These are phyloP conservation scores for Eueremaeus valkanovi DNA, from an alignment of 2,888 invertebrate genomes.

Conservation along the genomic window DNA sequence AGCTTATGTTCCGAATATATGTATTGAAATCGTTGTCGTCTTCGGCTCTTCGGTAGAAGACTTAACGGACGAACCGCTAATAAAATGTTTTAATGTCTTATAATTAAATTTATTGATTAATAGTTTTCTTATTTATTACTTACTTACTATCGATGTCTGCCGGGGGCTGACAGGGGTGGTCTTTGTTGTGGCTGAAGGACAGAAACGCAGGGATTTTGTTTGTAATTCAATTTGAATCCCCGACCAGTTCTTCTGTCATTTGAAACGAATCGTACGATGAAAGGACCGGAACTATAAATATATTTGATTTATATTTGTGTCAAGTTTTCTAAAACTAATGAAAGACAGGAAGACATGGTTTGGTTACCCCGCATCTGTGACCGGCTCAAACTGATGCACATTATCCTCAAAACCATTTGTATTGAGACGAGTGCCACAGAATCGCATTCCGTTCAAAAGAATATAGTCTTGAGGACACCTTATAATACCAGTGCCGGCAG, in stretches of 20 bases:
- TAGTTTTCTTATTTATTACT: too few relatives aligned
- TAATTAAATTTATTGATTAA: too few relatives aligned
- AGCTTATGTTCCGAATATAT: neutral
- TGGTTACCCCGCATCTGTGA: slow-evolving; percentile 40
- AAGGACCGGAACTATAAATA: slow-evolving; percentile 43
- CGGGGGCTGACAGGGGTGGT: neutral
- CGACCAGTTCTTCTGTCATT: slow-evolving; percentile 42
- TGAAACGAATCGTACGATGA: slow-evolving; percentile 44
- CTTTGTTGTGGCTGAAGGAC: neutral
- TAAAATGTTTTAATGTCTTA: too few relatives aligned
- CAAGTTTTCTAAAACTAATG: too few relatives aligned
- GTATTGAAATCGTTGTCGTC: neutral
- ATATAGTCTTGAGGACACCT: slow-evolving; percentile 45
- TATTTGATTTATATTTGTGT: neutral
- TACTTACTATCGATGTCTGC: slow-evolving; percentile 12
- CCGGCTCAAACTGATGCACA: slow-evolving; percentile 37
- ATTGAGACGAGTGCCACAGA: slow-evolving; percentile 46
- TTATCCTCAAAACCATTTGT: slow-evolving; percentile 34
- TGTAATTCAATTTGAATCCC: slow-evolving; percentile 46
- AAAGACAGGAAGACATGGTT: neutral
- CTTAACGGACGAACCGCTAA: neutral
- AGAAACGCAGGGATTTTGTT: slow-evolving; percentile 45
- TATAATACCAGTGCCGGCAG: slow-evolving; percentile 41
- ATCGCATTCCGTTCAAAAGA: slow-evolving; percentile 43
- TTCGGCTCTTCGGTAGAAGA: neutral